A percentile compares a stretch with the other conserved stretches of the same genome.
Conservation (phyloP, 2,113 vertebrate genomes). For the Rhinopithecus roxellana region DNA sequence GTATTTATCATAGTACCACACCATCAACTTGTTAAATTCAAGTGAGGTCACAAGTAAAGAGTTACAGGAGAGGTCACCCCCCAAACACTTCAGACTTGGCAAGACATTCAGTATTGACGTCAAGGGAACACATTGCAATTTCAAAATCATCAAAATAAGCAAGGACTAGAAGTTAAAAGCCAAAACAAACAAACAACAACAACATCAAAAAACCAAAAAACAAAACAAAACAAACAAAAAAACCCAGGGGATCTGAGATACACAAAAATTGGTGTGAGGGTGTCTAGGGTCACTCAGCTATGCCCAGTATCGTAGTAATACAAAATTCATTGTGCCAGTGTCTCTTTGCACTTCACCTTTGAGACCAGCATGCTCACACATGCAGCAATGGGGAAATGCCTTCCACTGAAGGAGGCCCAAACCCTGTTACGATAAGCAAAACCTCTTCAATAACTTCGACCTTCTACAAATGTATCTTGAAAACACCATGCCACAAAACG, state of each 20-base stretch:
- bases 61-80: not conserved
- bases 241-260: not conserved
- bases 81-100: not conserved
- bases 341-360: conserved; percentile 3
- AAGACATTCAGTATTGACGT: not conserved
- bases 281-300: not conserved
- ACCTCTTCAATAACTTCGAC: conserved; percentile 33
- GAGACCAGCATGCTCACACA: not conserved
- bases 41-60: not conserved
- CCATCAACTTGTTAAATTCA: not conserved
- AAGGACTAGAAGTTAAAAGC: conserved; percentile 18
- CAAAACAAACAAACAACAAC: not conserved
- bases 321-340: not conserved
- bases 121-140: conserved; percentile 33
- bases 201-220: not conserved
- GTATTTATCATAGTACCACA: not conserved
- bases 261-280: not conserved
- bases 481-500: not conserved
- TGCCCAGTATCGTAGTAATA: not conserved
- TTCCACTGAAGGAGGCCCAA: not conserved
- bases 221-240: not conserved
- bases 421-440: not conserved
- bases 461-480: not conserved
- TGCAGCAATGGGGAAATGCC: not conserved
- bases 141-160: conserved; percentile 31